These are phyloP conservation scores for Ceratina australensis DNA, from an alignment of 1,140 invertebrate genomes.

Conservation along the genomic window DNA sequence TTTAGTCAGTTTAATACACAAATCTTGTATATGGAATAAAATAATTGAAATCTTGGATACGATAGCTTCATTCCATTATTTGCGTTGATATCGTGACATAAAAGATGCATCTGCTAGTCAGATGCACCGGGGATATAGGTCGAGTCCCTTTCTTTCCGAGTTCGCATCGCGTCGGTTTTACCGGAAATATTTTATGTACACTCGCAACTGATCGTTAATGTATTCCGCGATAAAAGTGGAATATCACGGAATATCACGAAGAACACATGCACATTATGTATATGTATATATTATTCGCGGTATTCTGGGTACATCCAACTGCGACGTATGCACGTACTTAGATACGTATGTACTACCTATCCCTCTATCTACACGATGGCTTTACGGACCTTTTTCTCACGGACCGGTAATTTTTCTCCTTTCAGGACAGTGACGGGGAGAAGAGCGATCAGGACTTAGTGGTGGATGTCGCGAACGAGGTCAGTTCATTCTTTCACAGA, in stretches of 20 bases:
- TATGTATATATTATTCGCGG: too few relatives aligned
- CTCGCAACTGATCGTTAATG: slow-evolving; percentile 22
- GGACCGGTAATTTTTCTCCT: slow-evolving; percentile 53
- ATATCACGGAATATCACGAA: neutral
- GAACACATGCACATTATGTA: neutral
- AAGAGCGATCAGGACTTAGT: slow-evolving; percentile 94
- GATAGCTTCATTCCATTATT: too few relatives aligned
- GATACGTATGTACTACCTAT: neutral
- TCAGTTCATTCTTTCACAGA: slow-evolving; percentile 66
- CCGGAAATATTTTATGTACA: neutral
- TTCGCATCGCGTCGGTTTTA: slow-evolving; percentile 6
- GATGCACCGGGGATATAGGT: slow-evolving; percentile 48
- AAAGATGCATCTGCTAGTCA: slow-evolving; percentile 50
- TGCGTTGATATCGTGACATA: too few relatives aligned
- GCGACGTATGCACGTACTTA: neutral
- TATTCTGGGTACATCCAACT: too few relatives aligned
- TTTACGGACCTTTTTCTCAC: neutral
- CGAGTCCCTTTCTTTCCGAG: slow-evolving; percentile 22
- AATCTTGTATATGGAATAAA: too few relatives aligned
- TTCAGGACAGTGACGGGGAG: slow-evolving; percentile 88
- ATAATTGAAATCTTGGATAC: too few relatives aligned
- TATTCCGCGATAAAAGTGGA: neutral
- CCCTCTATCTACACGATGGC: neutral
- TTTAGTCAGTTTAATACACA: too few relatives aligned
- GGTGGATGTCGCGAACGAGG: slow-evolving; percentile 94